These are phyloP conservation scores for Meliscaeva auricollis DNA, from an alignment of 2,888 invertebrate genomes.

Conservation along the genomic window DNA sequence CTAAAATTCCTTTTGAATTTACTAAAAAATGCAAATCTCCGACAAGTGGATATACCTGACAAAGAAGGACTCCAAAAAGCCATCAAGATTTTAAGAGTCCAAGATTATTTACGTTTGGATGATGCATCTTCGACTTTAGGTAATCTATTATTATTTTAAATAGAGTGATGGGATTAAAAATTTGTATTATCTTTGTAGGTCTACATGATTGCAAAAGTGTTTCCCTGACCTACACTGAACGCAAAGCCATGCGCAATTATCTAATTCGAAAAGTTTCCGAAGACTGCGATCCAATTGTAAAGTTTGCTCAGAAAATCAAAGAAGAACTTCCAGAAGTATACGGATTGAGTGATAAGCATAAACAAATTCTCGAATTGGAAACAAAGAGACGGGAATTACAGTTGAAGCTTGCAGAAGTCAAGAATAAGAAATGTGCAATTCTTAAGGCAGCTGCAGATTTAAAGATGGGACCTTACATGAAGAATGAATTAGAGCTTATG, in stretches of 20 bases:
- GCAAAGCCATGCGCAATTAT: constrained; percentile 79
- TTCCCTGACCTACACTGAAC: constrained; percentile 79
- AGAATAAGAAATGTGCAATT: constrained; percentile 79
- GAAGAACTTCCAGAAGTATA: constrained; percentile 79
- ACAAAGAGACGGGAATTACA: constrained; percentile 78
- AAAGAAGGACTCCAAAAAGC: constrained; percentile 76
- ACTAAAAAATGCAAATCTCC: constrained; percentile 69
- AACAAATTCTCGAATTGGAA: constrained; percentile 79
- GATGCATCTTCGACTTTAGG: constrained; percentile 76
- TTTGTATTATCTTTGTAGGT: constrained; percentile 57
- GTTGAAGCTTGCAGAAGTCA: constrained; percentile 77
- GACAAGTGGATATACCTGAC: constrained; percentile 54
- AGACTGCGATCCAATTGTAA: constrained; percentile 77
- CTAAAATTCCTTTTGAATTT: constrained; percentile 79
- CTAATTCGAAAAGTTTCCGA: constrained; percentile 77
- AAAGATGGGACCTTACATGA: constrained; percentile 80
- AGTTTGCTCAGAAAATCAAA: constrained; percentile 78
- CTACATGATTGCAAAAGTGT: constrained; percentile 68
- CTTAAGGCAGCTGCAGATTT: constrained; percentile 80
- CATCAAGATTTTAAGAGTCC: constrained; percentile 77
- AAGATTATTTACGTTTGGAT: constrained; percentile 77
- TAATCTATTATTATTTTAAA: no score
- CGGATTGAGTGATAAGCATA: constrained; percentile 21
- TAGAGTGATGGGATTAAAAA: no score
- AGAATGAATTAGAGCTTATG: constrained; percentile 79